Percentiles rank a stretch among this genome's conserved stretches.
Conservation (phyloP, 1,140 invertebrate species). For the Tetramorium alpestre region DNA sequence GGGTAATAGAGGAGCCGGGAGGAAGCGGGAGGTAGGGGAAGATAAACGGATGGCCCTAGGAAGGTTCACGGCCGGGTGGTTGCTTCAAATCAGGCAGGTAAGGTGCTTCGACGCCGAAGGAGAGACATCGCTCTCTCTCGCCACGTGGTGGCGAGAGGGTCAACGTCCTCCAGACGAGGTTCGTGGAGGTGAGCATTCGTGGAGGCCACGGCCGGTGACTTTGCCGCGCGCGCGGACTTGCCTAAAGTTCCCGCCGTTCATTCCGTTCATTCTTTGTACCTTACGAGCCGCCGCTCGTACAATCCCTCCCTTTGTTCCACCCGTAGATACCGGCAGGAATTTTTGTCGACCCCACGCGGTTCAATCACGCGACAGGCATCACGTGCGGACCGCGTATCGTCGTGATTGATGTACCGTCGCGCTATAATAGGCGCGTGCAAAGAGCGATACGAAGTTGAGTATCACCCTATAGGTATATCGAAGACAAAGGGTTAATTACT, state of each 20-base stretch:
- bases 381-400: not conserved
- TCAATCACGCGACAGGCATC: slow-evolving; percentile 50
- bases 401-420: slow-evolving; percentile 43
- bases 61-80: slow-evolving; percentile 79
- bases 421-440: slow-evolving; percentile 33
- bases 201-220: slow-evolving; percentile 57
- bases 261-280: slow-evolving; percentile 39
- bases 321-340: slow-evolving; percentile 3
- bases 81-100: slow-evolving; percentile 75
- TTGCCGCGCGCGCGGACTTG: slow-evolving; percentile 56
- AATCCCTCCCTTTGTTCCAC: slow-evolving; percentile 23
- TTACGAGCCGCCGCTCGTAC: slow-evolving; percentile 15
- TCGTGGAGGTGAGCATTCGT: slow-evolving; percentile 68
- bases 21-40: slow-evolving; percentile 39
- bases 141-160: slow-evolving; percentile 81
- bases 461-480: not conserved
- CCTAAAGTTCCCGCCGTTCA: slow-evolving; percentile 68
- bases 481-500: slow-evolving; percentile 57
- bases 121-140: slow-evolving; percentile 81
- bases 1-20: not conserved
- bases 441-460: slow-evolving; percentile 13
- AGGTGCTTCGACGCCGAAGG: slow-evolving; percentile 81
- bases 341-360: slow-evolving; percentile 27
- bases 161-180: slow-evolving; percentile 76
- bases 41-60: slow-evolving; percentile 65